These are phyloP conservation scores for Hepsetus odoe DNA, from an alignment of 2,113 vertebrate species.

Conservation along the genomic window DNA sequence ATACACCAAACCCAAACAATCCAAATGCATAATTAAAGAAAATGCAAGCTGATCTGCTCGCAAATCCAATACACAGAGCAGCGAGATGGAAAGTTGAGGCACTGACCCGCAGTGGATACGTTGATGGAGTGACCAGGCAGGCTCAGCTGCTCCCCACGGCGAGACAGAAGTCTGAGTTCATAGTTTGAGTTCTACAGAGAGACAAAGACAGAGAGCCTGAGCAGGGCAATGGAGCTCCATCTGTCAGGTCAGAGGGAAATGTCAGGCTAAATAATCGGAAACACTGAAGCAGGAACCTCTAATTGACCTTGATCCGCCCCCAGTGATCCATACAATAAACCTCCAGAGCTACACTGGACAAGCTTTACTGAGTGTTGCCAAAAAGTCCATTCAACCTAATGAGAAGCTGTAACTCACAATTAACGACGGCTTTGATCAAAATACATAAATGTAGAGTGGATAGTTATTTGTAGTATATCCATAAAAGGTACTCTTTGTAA, in stretches of 20 bases:
- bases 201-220: constrained; percentile 11
- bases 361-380: background rate
- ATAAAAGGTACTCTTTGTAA: no score
- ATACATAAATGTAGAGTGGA: background rate
- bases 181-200: constrained; percentile 83
- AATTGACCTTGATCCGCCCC: background rate
- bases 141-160: constrained; percentile 86
- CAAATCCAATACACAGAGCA: background rate
- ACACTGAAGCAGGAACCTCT: background rate
- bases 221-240: constrained; percentile 7
- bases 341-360: no score
- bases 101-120: constrained; percentile 88
- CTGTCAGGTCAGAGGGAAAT: constrained; percentile 17
- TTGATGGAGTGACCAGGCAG: constrained; percentile 91
- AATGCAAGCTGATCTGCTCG: constrained; percentile 5
- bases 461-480: no score
- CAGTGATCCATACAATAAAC: background rate
- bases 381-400: background rate
- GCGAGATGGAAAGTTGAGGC: constrained; percentile 43
- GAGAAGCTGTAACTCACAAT: background rate
- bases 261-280: constrained; percentile 1
- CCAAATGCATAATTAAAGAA: constrained; percentile 5
- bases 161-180: constrained; percentile 90
- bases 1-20: background rate
- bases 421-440: background rate